These are phyloP conservation scores for Aplidium turbinatum DNA, from an alignment of 23 tunicate genomes.

Conservation along the genomic window DNA sequence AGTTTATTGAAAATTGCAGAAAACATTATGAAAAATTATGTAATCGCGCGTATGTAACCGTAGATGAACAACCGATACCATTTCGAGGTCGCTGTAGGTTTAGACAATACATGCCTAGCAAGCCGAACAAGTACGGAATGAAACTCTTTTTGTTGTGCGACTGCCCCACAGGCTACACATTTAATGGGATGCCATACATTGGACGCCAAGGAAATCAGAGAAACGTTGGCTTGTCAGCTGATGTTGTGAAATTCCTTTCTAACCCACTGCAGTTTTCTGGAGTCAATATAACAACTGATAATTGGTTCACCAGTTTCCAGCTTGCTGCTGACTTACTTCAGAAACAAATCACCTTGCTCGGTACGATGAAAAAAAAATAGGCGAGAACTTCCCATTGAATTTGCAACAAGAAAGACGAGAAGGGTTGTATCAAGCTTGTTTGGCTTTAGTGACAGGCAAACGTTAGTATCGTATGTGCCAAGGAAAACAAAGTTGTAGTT, in stretches of 20 bases:
- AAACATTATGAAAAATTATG: not conserved
- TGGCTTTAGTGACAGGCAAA: constrained; percentile 17
- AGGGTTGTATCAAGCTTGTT: constrained; percentile 16
- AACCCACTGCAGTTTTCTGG: constrained; percentile 24
- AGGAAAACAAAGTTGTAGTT: too few relatives aligned
- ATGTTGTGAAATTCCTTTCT: constrained; percentile 30
- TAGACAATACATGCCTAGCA: constrained; percentile 31
- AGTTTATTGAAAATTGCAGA: constrained; percentile 40
- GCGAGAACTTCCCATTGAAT: constrained; percentile 1
- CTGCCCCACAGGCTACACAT: constrained; percentile 36
- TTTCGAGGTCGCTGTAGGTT: constrained; percentile 36
- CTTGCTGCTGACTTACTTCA: constrained; percentile 26
- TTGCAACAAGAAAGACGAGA: constrained; percentile 17
- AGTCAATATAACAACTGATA: constrained; percentile 27
- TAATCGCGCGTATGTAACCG: constrained; percentile 32
- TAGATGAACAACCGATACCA: constrained; percentile 38
- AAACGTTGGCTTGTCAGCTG: constrained; percentile 39
- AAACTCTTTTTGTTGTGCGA: constrained; percentile 23
- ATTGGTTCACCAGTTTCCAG: constrained; percentile 38
- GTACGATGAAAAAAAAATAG: constrained; percentile 18
- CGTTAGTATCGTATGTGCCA: too few relatives aligned
- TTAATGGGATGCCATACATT: constrained; percentile 30
- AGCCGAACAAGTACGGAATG: constrained; percentile 45
- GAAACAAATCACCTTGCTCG: constrained; percentile 26
- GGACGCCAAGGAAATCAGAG: constrained; percentile 34